phyloP scores from a whole-genome alignment of 1,140 invertebrate genomes.

The Onthophagus taurus region DNA sequence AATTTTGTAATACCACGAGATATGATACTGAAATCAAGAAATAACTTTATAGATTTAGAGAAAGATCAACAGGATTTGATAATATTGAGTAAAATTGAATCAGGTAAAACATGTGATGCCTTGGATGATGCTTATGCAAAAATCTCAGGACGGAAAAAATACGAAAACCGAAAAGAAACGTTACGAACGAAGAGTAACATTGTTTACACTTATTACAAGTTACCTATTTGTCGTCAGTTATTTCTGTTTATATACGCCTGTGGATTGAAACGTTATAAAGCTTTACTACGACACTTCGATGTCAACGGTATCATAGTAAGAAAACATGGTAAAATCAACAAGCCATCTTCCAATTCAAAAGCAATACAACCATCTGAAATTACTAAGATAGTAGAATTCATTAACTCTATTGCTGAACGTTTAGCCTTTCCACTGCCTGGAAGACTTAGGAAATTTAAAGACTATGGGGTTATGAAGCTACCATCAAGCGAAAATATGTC shows the following conservation, averaged over 20 bases:
- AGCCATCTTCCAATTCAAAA: background rate
- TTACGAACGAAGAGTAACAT: background rate
- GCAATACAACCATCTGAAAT: background rate
- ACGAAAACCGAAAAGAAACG: background rate
- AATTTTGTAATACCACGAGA: background rate
- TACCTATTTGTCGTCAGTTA: background rate
- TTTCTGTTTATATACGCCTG: background rate
- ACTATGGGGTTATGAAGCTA: background rate
- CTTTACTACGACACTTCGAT: background rate
- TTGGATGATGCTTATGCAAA: background rate
- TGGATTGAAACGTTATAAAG: background rate
- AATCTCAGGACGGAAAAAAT: background rate
- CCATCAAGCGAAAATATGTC: background rate
- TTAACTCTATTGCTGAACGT: background rate
- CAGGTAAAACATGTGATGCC: background rate
- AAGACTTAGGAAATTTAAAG: background rate
- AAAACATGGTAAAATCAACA: background rate
- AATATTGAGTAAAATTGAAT: background rate
- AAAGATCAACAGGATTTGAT: background rate
- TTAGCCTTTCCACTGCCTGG: background rate
- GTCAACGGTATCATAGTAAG: background rate
- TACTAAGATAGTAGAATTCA: background rate
- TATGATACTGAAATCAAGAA: slow-evolving; percentile 1
- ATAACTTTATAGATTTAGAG: background rate
- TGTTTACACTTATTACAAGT: background rate